Conservation (phyloP, 2,888 invertebrate species). For the Pterostichus madidus region DNA sequence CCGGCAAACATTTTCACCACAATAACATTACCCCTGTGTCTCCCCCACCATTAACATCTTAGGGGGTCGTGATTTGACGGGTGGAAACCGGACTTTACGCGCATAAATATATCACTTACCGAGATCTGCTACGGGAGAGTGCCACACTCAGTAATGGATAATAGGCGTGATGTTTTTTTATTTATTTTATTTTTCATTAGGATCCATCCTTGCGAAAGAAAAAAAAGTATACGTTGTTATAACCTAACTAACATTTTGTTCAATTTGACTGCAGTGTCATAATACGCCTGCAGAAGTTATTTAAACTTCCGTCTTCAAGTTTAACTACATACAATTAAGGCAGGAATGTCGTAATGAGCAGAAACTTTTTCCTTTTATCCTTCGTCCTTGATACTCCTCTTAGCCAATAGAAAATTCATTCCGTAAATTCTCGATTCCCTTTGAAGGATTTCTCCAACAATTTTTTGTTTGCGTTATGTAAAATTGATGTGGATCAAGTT, state of each 20-base stretch:
- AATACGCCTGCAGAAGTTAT: slow-evolving; percentile 41
- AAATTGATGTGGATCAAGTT: slow-evolving; percentile 12
- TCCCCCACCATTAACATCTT: no score
- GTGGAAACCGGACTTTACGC: no score
- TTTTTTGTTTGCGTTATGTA: neutral
- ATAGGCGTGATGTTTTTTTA: no score
- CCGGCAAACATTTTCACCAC: no score
- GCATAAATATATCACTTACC: no score
- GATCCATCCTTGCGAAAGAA: neutral
- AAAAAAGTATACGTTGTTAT: neutral
- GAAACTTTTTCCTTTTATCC: slow-evolving; percentile 11
- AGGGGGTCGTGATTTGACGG: no score
- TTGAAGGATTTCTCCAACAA: neutral
- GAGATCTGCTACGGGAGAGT: no score
- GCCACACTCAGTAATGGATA: no score
- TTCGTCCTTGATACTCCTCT: neutral
- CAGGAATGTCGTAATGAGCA: slow-evolving; percentile 6
- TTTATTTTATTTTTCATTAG: no score
- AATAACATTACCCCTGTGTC: no score
- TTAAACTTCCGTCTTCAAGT: slow-evolving; percentile 22
- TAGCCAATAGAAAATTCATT: neutral
- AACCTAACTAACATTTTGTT: neutral
- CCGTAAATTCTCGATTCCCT: neutral
- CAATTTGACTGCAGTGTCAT: slow-evolving; percentile 3
- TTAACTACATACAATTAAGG: neutral